Conservation (phyloP, 2,113 vertebrate genomes). For the Bubo scandiacus region DNA sequence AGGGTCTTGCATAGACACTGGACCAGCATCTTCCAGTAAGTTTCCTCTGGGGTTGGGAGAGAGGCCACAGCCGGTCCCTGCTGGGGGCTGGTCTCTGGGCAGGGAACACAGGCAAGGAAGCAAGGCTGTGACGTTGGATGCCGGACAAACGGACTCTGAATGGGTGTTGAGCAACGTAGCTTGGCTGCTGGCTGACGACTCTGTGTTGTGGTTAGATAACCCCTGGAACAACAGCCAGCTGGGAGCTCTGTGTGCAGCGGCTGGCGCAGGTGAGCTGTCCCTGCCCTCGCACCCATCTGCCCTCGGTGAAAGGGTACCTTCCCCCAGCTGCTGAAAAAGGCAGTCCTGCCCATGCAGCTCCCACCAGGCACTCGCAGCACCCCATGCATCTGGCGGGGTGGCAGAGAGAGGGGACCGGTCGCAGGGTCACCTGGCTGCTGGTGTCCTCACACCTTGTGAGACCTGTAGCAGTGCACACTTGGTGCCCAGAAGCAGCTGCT, state of each 20-base stretch:
- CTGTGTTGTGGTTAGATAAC: background rate
- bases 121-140: background rate
- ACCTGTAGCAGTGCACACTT: fast-evolving
- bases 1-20: background rate
- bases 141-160: fast-evolving
- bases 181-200: background rate
- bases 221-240: background rate
- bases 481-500: background rate
- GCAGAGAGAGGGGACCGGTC: background rate
- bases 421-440: fast-evolving
- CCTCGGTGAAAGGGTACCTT: background rate
- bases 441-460: background rate
- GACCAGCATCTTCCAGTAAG: background rate
- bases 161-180: fast-evolving
- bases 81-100: background rate
- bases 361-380: fast-evolving
- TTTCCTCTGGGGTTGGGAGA: background rate
- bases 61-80: background rate
- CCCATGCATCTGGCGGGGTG: background rate
- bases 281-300: background rate
- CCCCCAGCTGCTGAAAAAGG: fast-evolving
- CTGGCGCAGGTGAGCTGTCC: background rate
- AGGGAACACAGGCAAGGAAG: background rate
- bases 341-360: background rate
- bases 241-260: background rate